Evolutionary conservation across 2,888 invertebrate genomes (phyloP).

Genomic region (Zygothrica quintamaculata): DNA sequence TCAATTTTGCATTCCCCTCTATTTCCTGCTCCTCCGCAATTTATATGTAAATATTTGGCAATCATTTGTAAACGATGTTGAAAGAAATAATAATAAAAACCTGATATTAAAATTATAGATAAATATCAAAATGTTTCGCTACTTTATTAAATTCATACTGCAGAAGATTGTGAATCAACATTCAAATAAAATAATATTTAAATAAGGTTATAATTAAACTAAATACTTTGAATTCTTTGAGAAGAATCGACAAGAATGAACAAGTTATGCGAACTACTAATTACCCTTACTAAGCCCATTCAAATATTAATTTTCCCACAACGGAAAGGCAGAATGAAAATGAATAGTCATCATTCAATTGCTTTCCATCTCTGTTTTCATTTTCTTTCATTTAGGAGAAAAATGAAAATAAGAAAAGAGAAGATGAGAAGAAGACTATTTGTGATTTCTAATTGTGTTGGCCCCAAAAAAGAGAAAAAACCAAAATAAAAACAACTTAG

Average conservation of each 20-base stretch:
- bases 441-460: slow-evolving; percentile 47
- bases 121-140: slow-evolving; percentile 34
- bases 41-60: slow-evolving; percentile 49
- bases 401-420: too few relatives aligned
- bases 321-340: slow-evolving; percentile 38
- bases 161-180: slow-evolving; percentile 15
- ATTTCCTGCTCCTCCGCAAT: slow-evolving; percentile 25
- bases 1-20: slow-evolving; percentile 32
- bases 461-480: slow-evolving; percentile 40
- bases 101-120: too few relatives aligned
- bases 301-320: slow-evolving; percentile 1
- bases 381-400: slow-evolving; percentile 34
- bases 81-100: slow-evolving; percentile 34
- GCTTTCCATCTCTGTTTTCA: slow-evolving; percentile 68
- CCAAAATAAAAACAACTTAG: too few relatives aligned
- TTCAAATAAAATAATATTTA: slow-evolving; percentile 44
- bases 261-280: slow-evolving; percentile 5
- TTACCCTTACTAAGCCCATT: slow-evolving; percentile 11
- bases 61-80: slow-evolving; percentile 47
- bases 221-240: too few relatives aligned
- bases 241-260: not conserved
- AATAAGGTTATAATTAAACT: slow-evolving; percentile 8
- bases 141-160: slow-evolving; percentile 23
- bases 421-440: slow-evolving; percentile 31
- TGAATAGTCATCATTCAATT: slow-evolving; percentile 49